Evolutionary conservation across 2,888 invertebrate genomes (phyloP), one percentile per base, ranked within the genome.

Genomic region (Acholoe squamosa): DNA sequence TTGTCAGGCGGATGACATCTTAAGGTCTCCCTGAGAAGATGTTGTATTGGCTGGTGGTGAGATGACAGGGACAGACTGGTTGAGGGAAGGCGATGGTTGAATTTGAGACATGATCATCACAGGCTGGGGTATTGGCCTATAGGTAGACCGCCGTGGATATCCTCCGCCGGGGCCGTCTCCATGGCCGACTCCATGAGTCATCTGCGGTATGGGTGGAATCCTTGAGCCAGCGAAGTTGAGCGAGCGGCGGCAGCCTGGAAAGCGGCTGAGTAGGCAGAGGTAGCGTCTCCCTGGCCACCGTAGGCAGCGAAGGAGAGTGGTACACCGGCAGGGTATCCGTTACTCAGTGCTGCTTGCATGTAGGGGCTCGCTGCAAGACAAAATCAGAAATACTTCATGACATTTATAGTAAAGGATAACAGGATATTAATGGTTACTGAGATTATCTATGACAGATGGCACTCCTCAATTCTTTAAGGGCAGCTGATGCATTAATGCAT

Each of bases 121-220:
- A 84, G 34, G 84, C 34, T 84, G 34, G 84, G 51, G 84, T 84
- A 84, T 43, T 34, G 84, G 84, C 51, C 84, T 10, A 84, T 51
- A 34, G 34, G 84, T 43, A 51, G 84, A 22, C 34, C 84, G 10
- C 51, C 51, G 31, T 77, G n/a, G 34, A 25, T 19, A 3, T 84
- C 84, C 51, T 84, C 84, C 43, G 34, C n/a, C 16, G 34, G 84
- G 84, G 84, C 51, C 34, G 84, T 51, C 84, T 84, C 84, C 84
- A 84, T 84, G 84, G 84, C 33, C 43, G 43, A 34, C 25, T 84
- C 84, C 84, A 43, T 43, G 43, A 84, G 84, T 84, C 84, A 84
- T 76, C 89, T 33, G 34, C 89, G 71, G 76, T 89, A 89, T 12
- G 89, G 89, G 71, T 89, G 89, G 52, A 89, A 89, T 3, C 67